Percentiles rank a stretch among this genome's conserved stretches.
Evolutionary conservation across 2,888 invertebrate species (phyloP).

Genomic region (Chironomus riparius): DNA sequence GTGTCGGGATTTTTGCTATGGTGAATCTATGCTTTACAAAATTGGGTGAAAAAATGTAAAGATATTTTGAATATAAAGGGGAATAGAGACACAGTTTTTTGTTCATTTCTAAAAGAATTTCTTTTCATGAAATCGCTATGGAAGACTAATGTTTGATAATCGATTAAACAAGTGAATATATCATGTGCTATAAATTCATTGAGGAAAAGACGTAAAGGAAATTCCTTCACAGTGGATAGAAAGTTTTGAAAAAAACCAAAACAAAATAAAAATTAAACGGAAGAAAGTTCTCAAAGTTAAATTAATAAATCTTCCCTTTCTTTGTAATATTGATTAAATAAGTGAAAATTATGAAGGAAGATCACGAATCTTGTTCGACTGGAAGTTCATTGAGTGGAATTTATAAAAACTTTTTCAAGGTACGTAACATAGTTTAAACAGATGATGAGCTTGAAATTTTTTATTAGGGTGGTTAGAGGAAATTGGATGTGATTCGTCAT

Average conservation of each 20-base stretch:
- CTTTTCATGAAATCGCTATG: not conserved
- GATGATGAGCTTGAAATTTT: not conserved
- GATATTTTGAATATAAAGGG: not conserved
- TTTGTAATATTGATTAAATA: not conserved
- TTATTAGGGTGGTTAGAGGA: not conserved
- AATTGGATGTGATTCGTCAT: no score
- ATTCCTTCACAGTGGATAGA: conserved; percentile 2
- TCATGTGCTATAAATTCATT: not conserved
- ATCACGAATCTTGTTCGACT: conserved; percentile 28
- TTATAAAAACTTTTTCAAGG: conserved; percentile 31
- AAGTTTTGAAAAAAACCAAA: not conserved
- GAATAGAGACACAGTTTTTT: conserved; percentile 6
- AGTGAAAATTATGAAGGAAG: conserved; percentile 9
- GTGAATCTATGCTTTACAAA: conserved; percentile 13
- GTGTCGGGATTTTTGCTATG: conserved; percentile 15
- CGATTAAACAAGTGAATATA: conserved; percentile 18
- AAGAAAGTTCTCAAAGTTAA: not conserved
- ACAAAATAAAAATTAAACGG: not conserved
- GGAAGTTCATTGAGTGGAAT: conserved; percentile 31
- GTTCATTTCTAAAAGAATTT: not conserved
- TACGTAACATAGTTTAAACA: conserved; percentile 19
- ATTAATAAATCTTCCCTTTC: not conserved
- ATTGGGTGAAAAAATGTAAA: conserved; percentile 24
- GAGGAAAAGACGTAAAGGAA: not conserved
- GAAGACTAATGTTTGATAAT: not conserved